Evolutionary conservation across 2,888 invertebrate genomes (phyloP), one percentile per base, ranked within the genome.

Genomic region (Linyphia triangularis): DNA sequence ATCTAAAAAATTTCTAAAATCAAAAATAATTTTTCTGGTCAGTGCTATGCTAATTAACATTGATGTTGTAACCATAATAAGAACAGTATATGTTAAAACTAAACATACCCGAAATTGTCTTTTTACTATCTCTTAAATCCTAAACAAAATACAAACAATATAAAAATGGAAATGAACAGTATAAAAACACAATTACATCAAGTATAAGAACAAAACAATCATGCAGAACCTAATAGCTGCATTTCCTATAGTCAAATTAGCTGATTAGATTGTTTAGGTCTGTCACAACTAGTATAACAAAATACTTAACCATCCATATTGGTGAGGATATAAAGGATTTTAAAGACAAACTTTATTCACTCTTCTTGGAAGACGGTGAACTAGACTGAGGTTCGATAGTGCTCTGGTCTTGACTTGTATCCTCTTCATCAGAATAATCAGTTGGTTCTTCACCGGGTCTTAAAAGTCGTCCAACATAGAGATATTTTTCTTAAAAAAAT

Each of bases 391-490:
- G n/a, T 24, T 70, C 88, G 16, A n/a, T 16, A 65, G 73, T 30
- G 69, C 67, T 89, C 65, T 89, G 89, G 65, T 89, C 89, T 26
- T 84, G 89, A 65, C 89, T 89, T 51, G 79, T 43, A 51, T 90
- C 90, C 24, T 90, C 90, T 16, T 90, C 90, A 43, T 90, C 90
- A 9, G 90, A 90, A 43, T 88, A 90, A 69, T 90, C 90, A 28
- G 88, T 90, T 9, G 90, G 88, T 30, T 96, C 95, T 92, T 99
- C 98, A 13, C 98, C 98, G 0, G 97, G 97, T 92, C 96, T 97
- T 92, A 99, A 93, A 79, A 99, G 94, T 92, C 96, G 95, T 19
- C 99, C 99, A 51, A 99, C 97, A 90, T 96, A 95, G 59, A 97
- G 96, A 93, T 99, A 99, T 93, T 97, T 98, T 94, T 99, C 98